Base-by-base conservation (phyloP, 2,797 vertebrate species). In the Champsocephalus gunnari region DNA sequence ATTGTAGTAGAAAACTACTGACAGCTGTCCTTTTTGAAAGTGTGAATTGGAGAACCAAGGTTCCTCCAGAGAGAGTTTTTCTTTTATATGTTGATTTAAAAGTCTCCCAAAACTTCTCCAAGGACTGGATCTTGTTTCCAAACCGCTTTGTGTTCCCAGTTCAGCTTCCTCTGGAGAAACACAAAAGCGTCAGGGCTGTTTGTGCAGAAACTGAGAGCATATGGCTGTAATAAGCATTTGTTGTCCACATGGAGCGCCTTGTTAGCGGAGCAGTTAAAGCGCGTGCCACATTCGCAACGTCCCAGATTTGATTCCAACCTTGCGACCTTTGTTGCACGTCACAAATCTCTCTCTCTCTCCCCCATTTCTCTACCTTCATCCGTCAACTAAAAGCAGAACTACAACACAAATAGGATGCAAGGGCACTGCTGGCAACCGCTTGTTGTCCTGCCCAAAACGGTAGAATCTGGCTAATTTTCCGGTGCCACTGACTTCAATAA, bases 21-120 rank as follows among this genome's bases (percentile, higher is more conserved):
- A 71, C 80, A 51, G 45, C 17, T 53, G 59, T 62, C 59, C 32
- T 65, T 32, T 63, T 55, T 24, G 2, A 76, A 75, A 72, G 68
- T 66, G 51, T 61, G 74, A 71, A 81, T 75, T 55, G 64, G 54
- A 12, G 3, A 44, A 47, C 38, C n/a, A 17, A 3, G n/a, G 58
- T 73, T 56, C 38, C 43, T 56, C 51, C 4, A 1, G 54, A 24
- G 75, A 62, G 44, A 68, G 19, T 12, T 28, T 10, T 41, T 9
- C 24, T 57, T 43, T 32, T 63, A 44, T 48, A 12, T 4, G 41
- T 12, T 12, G 43, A 72, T 75, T 77, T 19, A 19, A 64, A 44
- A 64, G 80, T 67, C 68, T 5, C 3, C 34, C 28, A 4, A 19
- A 50, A 67, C 54, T 34, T 75, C 55, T 64, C 53, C 0, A 14